A percentile compares a stretch with the other conserved stretches of the same genome.
phyloP scores from a whole-genome alignment of 2,797 vertebrate species.

The Hemitrygon akajei region DNA sequence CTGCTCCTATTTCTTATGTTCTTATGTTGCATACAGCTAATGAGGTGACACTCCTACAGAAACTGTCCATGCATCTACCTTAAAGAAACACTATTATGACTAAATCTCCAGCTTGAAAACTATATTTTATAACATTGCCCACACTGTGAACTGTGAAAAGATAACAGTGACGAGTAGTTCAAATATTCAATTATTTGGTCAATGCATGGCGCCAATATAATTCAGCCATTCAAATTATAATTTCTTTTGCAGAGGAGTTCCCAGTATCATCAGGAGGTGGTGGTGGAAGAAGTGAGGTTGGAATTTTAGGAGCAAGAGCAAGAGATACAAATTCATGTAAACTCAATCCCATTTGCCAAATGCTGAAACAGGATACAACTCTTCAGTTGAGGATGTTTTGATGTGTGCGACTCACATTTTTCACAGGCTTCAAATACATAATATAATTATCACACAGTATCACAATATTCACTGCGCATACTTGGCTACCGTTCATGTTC shows the following conservation, averaged over 20 bases:
- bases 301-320: no score
- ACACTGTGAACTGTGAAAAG: neutral
- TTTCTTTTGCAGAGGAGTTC: neutral
- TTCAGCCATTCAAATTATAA: neutral
- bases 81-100: neutral
- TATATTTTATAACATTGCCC: neutral
- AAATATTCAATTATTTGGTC: neutral
- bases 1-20: no score
- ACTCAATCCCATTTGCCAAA: no score
- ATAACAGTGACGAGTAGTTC: neutral
- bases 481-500: no score
- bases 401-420: no score
- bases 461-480: no score
- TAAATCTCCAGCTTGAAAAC: neutral
- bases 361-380: no score
- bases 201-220: neutral
- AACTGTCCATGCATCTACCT: neutral
- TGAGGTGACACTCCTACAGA: neutral
- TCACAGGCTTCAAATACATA: no score
- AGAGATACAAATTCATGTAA: no score
- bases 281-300: no score
- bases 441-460: no score
- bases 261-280: neutral
- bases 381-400: no score
- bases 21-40: neutral